Percentiles rank a stretch among this genome's conserved stretches.
phyloP scores from a whole-genome alignment of 2,888 invertebrate species.

The Polylopha cassiicola region DNA sequence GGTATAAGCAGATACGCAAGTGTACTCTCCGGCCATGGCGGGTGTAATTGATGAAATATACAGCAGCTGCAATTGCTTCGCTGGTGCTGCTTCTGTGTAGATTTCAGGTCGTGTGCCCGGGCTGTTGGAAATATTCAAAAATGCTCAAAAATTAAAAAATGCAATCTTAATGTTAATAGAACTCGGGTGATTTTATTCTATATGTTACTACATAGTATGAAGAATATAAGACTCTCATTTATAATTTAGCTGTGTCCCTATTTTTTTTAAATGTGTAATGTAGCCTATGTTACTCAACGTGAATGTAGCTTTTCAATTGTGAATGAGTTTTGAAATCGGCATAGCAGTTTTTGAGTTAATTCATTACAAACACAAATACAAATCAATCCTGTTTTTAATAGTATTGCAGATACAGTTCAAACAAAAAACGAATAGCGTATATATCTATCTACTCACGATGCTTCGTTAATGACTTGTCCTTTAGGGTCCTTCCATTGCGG shows the following conservation, averaged over 20 bases:
- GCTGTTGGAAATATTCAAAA: constrained; percentile 34
- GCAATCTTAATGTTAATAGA: not conserved
- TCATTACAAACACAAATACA: no score
- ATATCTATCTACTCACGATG: constrained; percentile 73
- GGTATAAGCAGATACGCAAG: constrained; percentile 89
- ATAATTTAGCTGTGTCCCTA: not conserved
- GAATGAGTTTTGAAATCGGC: no score
- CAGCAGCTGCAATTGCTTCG: constrained; percentile 81
- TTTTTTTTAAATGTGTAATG: no score
- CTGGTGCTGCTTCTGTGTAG: constrained; percentile 81
- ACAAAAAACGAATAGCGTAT: not conserved
- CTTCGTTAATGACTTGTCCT: constrained; percentile 81
- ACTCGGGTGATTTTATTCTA: no score
- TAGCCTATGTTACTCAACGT: no score
- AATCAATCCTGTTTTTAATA: no score
- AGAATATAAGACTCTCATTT: not conserved
- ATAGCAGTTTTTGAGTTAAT: no score
- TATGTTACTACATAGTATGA: no score
- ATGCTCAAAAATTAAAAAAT: not conserved
- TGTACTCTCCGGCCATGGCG: constrained; percentile 88
- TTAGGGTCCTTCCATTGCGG: constrained; percentile 88
- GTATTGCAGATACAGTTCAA: constrained; percentile 3
- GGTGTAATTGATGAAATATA: constrained; percentile 85
- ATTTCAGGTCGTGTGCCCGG: constrained; percentile 76
- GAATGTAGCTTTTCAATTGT: no score